A percentile compares a stretch with the other conserved stretches of the same genome.
phyloP scores from a whole-genome alignment of 2,113 vertebrate species.

The Notarius lentiginosus region DNA sequence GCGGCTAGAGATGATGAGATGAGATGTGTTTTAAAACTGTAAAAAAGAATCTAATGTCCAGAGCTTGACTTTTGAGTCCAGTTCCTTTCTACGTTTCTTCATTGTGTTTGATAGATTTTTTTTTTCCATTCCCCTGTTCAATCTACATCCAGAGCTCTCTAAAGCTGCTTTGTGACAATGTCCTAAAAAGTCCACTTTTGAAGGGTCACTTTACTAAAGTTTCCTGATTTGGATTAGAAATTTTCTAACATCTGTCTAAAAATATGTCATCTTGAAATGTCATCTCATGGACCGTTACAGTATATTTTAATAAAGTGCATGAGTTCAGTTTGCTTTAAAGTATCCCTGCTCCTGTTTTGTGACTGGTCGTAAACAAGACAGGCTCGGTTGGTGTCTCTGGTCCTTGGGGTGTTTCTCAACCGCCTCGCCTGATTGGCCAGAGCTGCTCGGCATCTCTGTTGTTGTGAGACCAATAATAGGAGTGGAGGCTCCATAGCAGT shows the following conservation, averaged over 20 bases:
- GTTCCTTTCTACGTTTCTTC: not conserved
- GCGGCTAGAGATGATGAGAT: too few relatives aligned
- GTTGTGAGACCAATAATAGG: conserved; percentile 57
- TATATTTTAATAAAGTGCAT: not conserved
- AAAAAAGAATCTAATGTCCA: not conserved
- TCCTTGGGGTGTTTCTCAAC: conserved; percentile 53
- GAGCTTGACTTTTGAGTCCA: not conserved
- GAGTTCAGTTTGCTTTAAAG: not conserved
- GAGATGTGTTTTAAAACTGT: not conserved
- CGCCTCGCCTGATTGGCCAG: conserved; percentile 58
- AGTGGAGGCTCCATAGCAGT: not conserved
- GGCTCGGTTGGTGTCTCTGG: not conserved
- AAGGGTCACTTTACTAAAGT: not conserved
- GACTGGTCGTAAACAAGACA: not conserved
- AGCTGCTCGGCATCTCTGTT: conserved; percentile 53
- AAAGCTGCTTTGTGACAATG: not conserved
- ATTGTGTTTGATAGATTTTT: not conserved
- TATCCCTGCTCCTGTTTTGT: not conserved
- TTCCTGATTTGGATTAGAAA: not conserved
- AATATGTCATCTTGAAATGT: not conserved
- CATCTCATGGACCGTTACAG: not conserved
- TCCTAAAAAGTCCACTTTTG: not conserved
- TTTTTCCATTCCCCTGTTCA: not conserved
- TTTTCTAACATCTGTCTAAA: not conserved
- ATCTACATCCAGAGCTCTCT: not conserved